Evolutionary conservation across 2,113 vertebrate genomes (phyloP), one percentile per base, ranked within the genome.

Genomic region (Campylomormyrus numenius): DNA sequence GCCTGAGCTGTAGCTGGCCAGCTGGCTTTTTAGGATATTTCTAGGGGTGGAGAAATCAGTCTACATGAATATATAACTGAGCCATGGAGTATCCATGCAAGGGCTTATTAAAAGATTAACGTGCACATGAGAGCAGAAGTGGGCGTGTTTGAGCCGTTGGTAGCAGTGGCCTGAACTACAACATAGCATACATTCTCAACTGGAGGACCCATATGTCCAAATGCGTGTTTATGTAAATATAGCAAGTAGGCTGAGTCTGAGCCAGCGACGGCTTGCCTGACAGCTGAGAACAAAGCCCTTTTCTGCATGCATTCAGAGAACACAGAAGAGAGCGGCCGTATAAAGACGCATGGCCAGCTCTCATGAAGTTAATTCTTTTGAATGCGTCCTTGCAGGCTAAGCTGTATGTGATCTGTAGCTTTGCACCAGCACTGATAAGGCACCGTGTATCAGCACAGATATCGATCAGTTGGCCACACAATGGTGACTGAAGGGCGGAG

Each of bases 31-130:
- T 31, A 86, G 46, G 58, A 66, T 9, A 31, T 50, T 53, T 85
- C 17, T 17, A 35, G 50, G 48, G 19, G 42, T 56, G 31, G 13
- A 24, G 15, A 62, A 42, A 39, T 46, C 39, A 35, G 48, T 42
- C 66, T 50, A 17, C 48, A 31, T 70, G 31, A 89, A 88, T 83
- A 49, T 90, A 90, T 62, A 86, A 50, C 46, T 80, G 46, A 24
- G 35, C 85, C 17, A 45, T n/a, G 1, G 70, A 85, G 62, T 8
- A 62, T 77, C 42, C 87, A 46, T 89, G 83, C 58, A 88, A 90
- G 77, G 91, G 89, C 88, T 90, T 83, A 62, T 90, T 66, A 42
- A 27, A 48, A 87, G 53, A 21, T 31, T 4, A 45, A 19, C 1
- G 89, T 58, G 10, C 42, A 27, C 48, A 84, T 56, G 19, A 13